phyloP scores from a whole-genome alignment of 1,140 invertebrate genomes.

The Sycophaga agraensis region DNA sequence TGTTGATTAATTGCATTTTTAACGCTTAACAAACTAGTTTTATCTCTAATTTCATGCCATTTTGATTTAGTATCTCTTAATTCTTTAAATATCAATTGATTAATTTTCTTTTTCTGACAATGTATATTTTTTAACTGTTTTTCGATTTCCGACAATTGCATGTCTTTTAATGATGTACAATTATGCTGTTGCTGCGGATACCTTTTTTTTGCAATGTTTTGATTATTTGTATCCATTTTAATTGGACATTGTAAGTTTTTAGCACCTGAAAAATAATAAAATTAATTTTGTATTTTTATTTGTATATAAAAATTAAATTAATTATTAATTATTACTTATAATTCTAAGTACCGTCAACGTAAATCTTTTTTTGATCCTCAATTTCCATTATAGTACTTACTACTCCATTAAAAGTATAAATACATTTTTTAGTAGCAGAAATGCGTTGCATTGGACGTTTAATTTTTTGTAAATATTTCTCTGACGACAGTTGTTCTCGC shows the following conservation, averaged over 20 bases:
- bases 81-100: slow-evolving; percentile 22
- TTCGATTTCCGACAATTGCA: neutral
- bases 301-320: neutral
- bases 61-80: slow-evolving; percentile 2
- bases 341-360: slow-evolving; percentile 4
- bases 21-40: no score
- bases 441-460: neutral
- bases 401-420: slow-evolving; percentile 10
- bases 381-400: neutral
- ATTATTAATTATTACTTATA: slow-evolving; percentile 4
- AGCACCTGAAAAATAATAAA: neutral
- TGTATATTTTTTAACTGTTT: slow-evolving; percentile 20
- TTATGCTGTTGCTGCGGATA: no score
- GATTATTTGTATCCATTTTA: neutral
- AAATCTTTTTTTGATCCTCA: neutral
- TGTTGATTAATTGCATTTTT: neutral
- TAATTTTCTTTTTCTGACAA: slow-evolving; percentile 17
- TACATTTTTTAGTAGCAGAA: slow-evolving; percentile 11
- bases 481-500: slow-evolving; percentile 1
- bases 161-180: neutral
- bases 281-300: neutral
- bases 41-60: slow-evolving; percentile 13
- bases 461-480: neutral
- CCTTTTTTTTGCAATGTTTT: neutral
- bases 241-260: neutral